phyloP scores from a whole-genome alignment of 2,888 invertebrate genomes.

The Subacronicta megacephala region DNA sequence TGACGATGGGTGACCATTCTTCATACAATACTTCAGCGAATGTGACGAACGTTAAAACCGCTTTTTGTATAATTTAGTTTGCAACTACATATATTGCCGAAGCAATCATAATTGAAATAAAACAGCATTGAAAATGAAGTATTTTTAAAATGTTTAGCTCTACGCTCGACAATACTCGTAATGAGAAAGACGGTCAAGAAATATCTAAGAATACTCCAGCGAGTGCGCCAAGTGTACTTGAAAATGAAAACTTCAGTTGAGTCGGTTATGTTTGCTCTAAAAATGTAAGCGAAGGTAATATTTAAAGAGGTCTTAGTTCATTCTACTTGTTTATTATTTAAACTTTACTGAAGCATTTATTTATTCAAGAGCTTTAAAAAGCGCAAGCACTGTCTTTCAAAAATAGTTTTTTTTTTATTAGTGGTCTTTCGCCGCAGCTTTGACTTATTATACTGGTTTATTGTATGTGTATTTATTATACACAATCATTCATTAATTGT shows the following conservation, averaged over 20 bases:
- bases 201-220: constrained; percentile 20
- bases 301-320: background rate
- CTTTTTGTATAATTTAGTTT: no score
- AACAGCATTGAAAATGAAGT: background rate
- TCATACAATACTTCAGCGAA: no score
- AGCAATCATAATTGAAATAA: background rate
- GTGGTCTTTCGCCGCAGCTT: no score
- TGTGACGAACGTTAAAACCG: no score
- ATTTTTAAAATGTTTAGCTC: background rate
- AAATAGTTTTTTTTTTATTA: no score
- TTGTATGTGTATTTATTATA: no score
- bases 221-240: constrained; percentile 28
- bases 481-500: no score
- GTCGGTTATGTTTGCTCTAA: constrained; percentile 1
- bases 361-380: background rate
- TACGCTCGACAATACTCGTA: constrained; percentile 5
- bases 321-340: background rate
- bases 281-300: constrained; percentile 10
- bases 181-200: constrained; percentile 32
- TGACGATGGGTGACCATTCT: no score
- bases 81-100: background rate
- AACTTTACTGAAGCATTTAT: background rate
- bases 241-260: constrained; percentile 17
- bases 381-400: no score
- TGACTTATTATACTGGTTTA: no score